phyloP scores from a whole-genome alignment of 2,113 vertebrate species.

The Psophia crepitans region DNA sequence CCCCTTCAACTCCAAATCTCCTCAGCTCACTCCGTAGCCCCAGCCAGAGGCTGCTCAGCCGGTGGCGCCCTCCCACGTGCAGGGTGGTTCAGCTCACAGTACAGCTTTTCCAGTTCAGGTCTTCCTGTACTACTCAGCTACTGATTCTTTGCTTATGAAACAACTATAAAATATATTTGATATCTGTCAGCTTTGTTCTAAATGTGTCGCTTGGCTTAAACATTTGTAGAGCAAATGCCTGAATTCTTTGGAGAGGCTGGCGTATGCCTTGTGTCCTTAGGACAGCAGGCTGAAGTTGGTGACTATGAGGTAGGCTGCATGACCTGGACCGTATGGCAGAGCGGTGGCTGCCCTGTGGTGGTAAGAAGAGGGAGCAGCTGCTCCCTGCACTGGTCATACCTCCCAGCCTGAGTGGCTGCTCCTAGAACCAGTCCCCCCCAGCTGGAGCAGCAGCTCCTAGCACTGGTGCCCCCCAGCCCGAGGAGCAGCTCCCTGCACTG shows the following conservation, averaged over 20 bases:
- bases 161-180: neutral
- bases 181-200: neutral
- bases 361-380: neutral
- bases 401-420: neutral
- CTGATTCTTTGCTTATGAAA: neutral
- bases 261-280: neutral
- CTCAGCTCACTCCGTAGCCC: neutral
- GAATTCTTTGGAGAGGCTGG: neutral
- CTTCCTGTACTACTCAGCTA: neutral
- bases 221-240: neutral
- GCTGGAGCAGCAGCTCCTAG: neutral
- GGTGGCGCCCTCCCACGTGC: accelerated
- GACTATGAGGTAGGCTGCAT: accelerated
- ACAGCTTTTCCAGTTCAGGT: neutral
- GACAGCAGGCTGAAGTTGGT: neutral
- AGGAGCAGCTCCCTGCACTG: neutral
- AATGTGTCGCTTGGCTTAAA: neutral
- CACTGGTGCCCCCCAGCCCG: too few species aligned
- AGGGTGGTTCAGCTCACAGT: neutral
- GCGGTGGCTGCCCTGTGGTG: neutral
- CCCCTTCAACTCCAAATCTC: neutral
- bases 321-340: neutral
- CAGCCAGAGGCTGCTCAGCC: neutral
- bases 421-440: too few species aligned
- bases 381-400: neutral